Percentiles rank a stretch among this genome's conserved stretches.
Conservation (phyloP, 2,113 vertebrate genomes). For the Melanerpes aurifrons region DNA sequence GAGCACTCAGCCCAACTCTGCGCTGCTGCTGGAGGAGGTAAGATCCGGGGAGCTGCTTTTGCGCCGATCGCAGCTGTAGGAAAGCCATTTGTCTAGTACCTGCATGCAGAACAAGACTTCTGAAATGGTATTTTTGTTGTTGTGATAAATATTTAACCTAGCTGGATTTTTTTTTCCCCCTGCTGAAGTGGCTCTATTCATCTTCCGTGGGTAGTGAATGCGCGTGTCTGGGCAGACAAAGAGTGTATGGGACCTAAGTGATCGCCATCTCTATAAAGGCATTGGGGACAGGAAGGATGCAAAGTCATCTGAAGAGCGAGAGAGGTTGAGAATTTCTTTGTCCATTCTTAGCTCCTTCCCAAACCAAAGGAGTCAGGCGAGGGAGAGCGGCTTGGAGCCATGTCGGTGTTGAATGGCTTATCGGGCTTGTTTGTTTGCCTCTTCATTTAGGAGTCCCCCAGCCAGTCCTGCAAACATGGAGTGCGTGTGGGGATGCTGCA, state of each 20-base stretch:
- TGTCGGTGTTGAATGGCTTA: neutral
- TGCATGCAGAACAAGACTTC: conserved; percentile 3
- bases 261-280: conserved; percentile 38
- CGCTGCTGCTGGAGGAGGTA: conserved; percentile 71
- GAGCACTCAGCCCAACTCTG: conserved; percentile 20
- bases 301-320: conserved; percentile 35
- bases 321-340: conserved; percentile 59
- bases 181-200: conserved; percentile 29
- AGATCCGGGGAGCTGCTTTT: conserved; percentile 32
- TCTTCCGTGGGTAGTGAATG: conserved; percentile 53
- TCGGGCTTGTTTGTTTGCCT: neutral
- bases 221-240: conserved; percentile 75
- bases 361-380: conserved; percentile 28
- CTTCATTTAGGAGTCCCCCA: neutral
- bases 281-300: conserved; percentile 50
- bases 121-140: conserved; percentile 30
- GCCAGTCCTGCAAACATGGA: neutral
- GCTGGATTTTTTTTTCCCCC: neutral
- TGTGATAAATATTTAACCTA: conserved; percentile 79
- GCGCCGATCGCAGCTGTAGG: neutral
- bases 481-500: neutral
- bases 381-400: neutral
- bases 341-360: conserved; percentile 23
- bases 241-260: conserved; percentile 38
- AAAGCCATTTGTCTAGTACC: conserved; percentile 14